Conservation (phyloP, 2,113 vertebrate genomes). For the Cichladusa arquata region DNA sequence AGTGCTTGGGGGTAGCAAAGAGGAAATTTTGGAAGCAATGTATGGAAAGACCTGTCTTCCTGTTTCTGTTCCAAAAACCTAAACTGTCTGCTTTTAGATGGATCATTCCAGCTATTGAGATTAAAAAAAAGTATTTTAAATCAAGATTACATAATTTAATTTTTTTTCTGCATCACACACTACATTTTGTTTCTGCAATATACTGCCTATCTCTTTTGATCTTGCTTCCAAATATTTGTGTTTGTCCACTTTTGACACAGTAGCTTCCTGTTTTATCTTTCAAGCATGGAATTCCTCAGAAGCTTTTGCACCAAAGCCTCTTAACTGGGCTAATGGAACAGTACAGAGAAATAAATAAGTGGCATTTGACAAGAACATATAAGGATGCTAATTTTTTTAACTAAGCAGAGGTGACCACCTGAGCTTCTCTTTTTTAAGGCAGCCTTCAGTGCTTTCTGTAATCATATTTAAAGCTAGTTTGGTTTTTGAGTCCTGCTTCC, state of each 20-base stretch:
- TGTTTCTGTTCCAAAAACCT: background rate
- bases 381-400: background rate
- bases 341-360: background rate
- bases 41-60: background rate
- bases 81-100: background rate
- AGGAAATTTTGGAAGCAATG: background rate
- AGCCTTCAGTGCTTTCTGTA: background rate
- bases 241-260: background rate
- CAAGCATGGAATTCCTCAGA: slow-evolving; percentile 1
- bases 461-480: background rate
- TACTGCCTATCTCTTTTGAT: background rate
- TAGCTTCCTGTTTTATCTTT: slow-evolving; percentile 23
- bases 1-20: background rate
- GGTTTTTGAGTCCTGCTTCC: background rate
- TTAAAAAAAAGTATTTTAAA: background rate
- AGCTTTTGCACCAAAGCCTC: background rate
- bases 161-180: background rate
- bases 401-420: background rate
- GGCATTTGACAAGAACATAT: background rate
- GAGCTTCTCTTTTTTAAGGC: background rate
- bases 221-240: slow-evolving; percentile 1
- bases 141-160: background rate
- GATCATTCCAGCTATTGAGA: background rate
- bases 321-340: background rate
- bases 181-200: background rate